Base-by-base conservation (phyloP, 2,888 invertebrate genomes). In the Cosmorhoe ocellata region DNA sequence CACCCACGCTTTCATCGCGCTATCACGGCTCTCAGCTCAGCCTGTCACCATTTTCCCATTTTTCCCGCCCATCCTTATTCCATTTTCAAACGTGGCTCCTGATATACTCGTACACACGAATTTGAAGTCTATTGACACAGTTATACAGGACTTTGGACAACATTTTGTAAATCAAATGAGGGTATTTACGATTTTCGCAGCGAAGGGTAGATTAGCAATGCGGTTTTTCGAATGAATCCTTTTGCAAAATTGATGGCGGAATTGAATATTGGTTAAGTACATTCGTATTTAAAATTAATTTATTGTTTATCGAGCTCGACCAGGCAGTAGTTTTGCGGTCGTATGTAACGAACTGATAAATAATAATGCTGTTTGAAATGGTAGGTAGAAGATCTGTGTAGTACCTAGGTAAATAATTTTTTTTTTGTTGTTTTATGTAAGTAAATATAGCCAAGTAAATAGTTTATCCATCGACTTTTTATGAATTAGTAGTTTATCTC, bases 11-110 rank as follows among this genome's bases (percentile, higher is more conserved):
- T 81, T 77, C 79, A 82, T 66, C 70, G 74, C 79, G 84, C 85
- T 85, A 90, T 88, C 88, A 88, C 87, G 88, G 84, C 87, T 85
- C 84, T 90, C 88, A 86, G 83, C 84, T 90, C 88, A 86, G 83
- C 76, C 79, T 86, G 87, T 84, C 84, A 84, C 76, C 84, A 72
- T 79, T 84, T 83, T 84, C 81, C 81, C 81, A 82, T 87, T 90
- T 89, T 89, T 87, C 83, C 81, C 80, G 78, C 75, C 27, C 54
- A 50, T 47, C 66, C 61, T 53, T 61, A 28, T 56, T 58, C 43
- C 51, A 49, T 60, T 56, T 58, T 51, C 51, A 64, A 66, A 63
- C 55, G 51, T 39, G 55, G 14, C 36, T 41, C 12, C 39, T 27
- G 6, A 22, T 11, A 10, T 24, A 30, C 27, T 7, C 32, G 0